These are phyloP conservation scores for Coccyzus lansbergi DNA, from an alignment of 2,797 vertebrate species.

Conservation along the genomic window DNA sequence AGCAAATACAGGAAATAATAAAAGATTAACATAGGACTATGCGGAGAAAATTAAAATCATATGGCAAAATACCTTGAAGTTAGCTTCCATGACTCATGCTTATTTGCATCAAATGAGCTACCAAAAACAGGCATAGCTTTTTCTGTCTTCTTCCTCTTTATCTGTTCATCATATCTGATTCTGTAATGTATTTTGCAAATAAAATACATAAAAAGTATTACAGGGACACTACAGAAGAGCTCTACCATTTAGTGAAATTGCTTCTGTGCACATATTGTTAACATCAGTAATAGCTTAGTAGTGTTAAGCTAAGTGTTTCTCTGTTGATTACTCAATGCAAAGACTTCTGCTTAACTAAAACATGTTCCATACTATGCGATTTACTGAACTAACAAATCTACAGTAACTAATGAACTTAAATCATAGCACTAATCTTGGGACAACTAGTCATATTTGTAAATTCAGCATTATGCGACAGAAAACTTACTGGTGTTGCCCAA, in stretches of 20 bases:
- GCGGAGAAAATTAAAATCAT: neutral
- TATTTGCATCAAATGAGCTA: neutral
- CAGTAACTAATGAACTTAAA: neutral
- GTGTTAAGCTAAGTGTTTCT: neutral
- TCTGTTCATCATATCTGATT: neutral
- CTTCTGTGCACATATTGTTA: neutral
- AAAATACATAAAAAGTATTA: neutral
- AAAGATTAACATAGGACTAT: neutral
- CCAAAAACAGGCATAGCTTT: neutral
- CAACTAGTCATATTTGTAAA: neutral
- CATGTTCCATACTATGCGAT: neutral
- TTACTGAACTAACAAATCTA: neutral
- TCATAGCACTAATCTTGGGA: neutral
- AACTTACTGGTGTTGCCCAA: accelerated
- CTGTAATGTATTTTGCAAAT: neutral
- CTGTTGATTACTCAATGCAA: neutral
- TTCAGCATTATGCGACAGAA: neutral
- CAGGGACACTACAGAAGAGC: neutral
- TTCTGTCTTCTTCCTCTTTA: neutral
- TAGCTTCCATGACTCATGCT: neutral
- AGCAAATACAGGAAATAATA: neutral
- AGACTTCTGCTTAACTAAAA: neutral
- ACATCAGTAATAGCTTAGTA: neutral
- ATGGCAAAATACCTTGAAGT: neutral
- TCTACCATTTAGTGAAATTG: neutral